phyloP scores from a whole-genome alignment of 2,113 vertebrate genomes.

The Ophthalmotilapia sp. region DNA sequence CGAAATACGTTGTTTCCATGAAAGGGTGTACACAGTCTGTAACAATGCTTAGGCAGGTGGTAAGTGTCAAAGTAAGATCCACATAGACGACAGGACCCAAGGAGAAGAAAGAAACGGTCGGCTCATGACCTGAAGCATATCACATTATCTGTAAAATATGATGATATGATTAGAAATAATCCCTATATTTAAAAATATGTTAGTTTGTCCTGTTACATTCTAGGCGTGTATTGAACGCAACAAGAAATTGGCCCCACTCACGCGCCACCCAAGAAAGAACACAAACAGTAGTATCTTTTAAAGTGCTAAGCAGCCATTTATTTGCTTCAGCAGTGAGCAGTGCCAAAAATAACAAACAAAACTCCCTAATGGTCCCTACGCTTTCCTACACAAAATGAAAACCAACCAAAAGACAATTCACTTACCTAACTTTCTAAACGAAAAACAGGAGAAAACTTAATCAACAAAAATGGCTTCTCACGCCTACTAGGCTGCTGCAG shows the following conservation, averaged over 20 bases:
- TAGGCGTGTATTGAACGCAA: not conserved
- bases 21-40: not conserved
- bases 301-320: not conserved
- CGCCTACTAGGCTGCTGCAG: not conserved
- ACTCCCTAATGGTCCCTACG: accelerated
- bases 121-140: not conserved
- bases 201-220: not conserved
- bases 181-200: not conserved
- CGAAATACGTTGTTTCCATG: not conserved
- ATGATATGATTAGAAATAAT: not conserved
- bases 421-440: not conserved
- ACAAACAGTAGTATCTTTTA: not conserved
- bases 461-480: not conserved
- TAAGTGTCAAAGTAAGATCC: not conserved
- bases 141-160: not conserved
- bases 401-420: not conserved
- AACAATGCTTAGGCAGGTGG: not conserved
- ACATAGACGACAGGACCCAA: not conserved
- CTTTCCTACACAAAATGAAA: not conserved
- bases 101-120: not conserved
- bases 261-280: not conserved
- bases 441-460: not conserved
- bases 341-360: not conserved
- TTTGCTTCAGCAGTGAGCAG: not conserved
- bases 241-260: not conserved